Evolutionary conservation across 2,797 vertebrate species (phyloP).

Genomic region (Leptodactylus fallax): DNA sequence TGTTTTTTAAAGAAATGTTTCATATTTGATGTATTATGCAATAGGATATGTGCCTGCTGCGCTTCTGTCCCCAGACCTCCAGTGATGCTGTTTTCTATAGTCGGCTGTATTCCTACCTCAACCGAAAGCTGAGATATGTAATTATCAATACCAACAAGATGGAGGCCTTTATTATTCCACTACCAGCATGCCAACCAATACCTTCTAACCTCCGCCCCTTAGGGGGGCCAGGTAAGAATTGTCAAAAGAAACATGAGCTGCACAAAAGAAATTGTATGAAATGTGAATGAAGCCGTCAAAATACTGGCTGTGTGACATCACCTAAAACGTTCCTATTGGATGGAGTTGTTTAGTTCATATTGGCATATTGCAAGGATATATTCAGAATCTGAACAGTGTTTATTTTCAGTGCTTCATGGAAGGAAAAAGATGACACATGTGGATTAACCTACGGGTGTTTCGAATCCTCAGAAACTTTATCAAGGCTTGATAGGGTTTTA

Average conservation of each 20-base stretch:
- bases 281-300: not conserved
- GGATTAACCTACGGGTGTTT: too few species aligned
- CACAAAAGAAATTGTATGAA: not conserved
- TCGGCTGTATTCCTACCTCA: slow-evolving; percentile 73
- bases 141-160: slow-evolving; percentile 52
- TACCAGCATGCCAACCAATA: slow-evolving; percentile 72
- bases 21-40: not conserved
- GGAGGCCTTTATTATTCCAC: slow-evolving; percentile 68
- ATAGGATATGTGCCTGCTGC: slow-evolving; percentile 69
- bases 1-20: not conserved
- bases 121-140: slow-evolving; percentile 68
- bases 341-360: not conserved
- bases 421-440: too few species aligned
- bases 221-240: slow-evolving; percentile 72
- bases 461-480: too few species aligned
- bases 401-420: too few species aligned
- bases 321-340: not conserved
- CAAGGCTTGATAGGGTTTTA: too few species aligned
- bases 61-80: slow-evolving; percentile 65
- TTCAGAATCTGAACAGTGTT: too few species aligned
- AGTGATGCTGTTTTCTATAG: slow-evolving; percentile 64
- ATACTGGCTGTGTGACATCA: too few species aligned
- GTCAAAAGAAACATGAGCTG: not conserved
- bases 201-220: slow-evolving; percentile 68
- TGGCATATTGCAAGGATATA: too few species aligned